Evolutionary conservation across 2,888 invertebrate genomes (phyloP), one percentile per base, ranked within the genome.

Genomic region (Lasioglossum figueresi): DNA sequence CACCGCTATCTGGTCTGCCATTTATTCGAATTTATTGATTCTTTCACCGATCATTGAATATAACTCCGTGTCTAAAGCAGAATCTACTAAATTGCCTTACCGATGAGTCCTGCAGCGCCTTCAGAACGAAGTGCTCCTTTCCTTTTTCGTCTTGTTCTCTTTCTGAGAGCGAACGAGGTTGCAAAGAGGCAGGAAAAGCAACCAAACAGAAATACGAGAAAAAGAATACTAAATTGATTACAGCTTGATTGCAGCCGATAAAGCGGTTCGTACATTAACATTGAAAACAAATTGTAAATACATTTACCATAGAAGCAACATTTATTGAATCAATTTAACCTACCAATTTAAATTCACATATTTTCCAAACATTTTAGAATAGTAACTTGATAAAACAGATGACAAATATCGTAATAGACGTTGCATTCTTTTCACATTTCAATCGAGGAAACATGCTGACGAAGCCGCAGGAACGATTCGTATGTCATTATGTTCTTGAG

Each of bases 11-110:
- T 59, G 59, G 27, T 5, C 16, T 16, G 27, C 59, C 6, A 27
- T 2, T 63, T 63, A 16, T 63, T 63, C 31, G 63, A 16, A 31
- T 31, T 63, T 63, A 63, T 31, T 63, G 31, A 63, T 63, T 16
- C 63, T 16, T 31, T 31, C 31, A 6, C 16, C 31, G 63, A 63
- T 63, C 63, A 31, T 63, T 63, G 63, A 63, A 63, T 63, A 63
- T 63, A 63, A 63, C 31, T 63, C 31, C 16, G 27, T 16, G 63
- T 63, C 63, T 63, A 63, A 63, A 63, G 63, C 27, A 63, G 31
- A 63, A 63, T 63, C 6, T 63, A 16, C 31, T 31, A 63, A 63
- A 63, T 63, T 63, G 63, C 63, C 63, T 63, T 31, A 63, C 63
- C 8, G 63, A 63, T 63, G 63, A 63, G 63, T 16, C 31, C 31